Evolutionary conservation across 2,888 invertebrate species (phyloP).

Genomic region (Cheilosia soror): DNA sequence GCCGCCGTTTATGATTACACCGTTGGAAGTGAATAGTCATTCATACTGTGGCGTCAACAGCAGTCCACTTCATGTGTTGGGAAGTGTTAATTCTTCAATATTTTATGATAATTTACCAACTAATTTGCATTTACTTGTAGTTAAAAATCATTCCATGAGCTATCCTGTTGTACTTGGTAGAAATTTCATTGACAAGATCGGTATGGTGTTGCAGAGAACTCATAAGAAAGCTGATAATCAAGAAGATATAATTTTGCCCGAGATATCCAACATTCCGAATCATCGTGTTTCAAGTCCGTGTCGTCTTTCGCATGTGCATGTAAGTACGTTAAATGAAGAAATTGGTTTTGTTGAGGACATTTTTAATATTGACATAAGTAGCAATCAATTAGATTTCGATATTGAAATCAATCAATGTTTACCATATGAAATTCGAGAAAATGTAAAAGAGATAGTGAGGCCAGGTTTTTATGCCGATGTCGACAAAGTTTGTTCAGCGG

Average conservation of each 20-base stretch:
- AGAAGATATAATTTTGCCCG: slow-evolving; percentile 13
- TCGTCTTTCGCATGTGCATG: slow-evolving; percentile 16
- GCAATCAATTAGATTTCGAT: slow-evolving; percentile 15
- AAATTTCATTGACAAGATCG: slow-evolving; percentile 53
- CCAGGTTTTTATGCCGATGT: slow-evolving; percentile 24
- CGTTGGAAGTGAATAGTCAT: slow-evolving; percentile 29
- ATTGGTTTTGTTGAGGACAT: slow-evolving; percentile 37
- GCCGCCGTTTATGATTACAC: slow-evolving; percentile 37
- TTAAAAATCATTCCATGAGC: slow-evolving; percentile 56
- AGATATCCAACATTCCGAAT: slow-evolving; percentile 6
- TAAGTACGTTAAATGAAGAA: slow-evolving; percentile 29
- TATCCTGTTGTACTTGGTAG: slow-evolving; percentile 59
- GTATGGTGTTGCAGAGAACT: slow-evolving; percentile 33
- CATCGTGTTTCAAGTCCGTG: slow-evolving; percentile 18
- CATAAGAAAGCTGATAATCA: slow-evolving; percentile 10
- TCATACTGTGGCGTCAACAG: slow-evolving; percentile 61
- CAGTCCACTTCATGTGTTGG: slow-evolving; percentile 43
- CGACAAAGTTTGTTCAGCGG: slow-evolving; percentile 8
- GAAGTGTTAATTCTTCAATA: slow-evolving; percentile 44
- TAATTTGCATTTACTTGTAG: slow-evolving; percentile 52
- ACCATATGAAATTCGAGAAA: slow-evolving; percentile 13
- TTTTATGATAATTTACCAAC: slow-evolving; percentile 37
- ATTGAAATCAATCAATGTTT: slow-evolving; percentile 33
- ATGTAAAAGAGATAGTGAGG: slow-evolving; percentile 12
- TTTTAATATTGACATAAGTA: slow-evolving; percentile 48